Evolutionary conservation across 1,140 invertebrate genomes (phyloP), one percentile per base, ranked within the genome.

Genomic region (Drosophila murphyi): DNA sequence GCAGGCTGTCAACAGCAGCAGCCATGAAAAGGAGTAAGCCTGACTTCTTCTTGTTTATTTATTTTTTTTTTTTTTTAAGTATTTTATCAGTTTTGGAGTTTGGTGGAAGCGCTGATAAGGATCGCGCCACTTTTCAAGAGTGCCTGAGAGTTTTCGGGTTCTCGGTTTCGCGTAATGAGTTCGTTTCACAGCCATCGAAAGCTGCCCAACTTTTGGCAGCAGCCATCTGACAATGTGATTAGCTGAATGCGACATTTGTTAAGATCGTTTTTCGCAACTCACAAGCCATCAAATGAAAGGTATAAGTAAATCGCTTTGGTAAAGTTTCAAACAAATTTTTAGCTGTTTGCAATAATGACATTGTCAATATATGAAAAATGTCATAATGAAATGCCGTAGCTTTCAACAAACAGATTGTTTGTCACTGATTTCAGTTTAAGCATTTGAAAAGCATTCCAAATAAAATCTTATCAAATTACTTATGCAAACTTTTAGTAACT

Each of bases 11-110:
- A 78, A 43, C 39, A n/a, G 39, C 39, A 56, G 74, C 75, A 71
- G 55, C 73, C 73, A 34, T 50, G 60, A 10, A 39, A 57, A 48
- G 62, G 55, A 63, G 57, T 64, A 31, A 32, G 6, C 50, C 34
- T 41, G 50, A 35, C 52, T 70, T 52, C 20, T 20, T 20, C 20
- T 45, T 34, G 5, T 55, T n/a, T 10, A 20, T 37, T 35, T 12
- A 12, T 12, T 3, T 41, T 5, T 48, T 48, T 6, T 76, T 80
- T 76, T 2, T 57, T 83, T 89, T 72, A 89, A 89, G 89, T 89
- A 89, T 85, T 89, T 89, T 85, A 89, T 89, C 85, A 89, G 85
- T 51, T 39, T 57, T 29, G 50, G 56, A 89, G 85, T 89, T 89
- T 89, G 68, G 74, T 81, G 86, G 85, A 89, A 88, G 71, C 72